A percentile compares a stretch with the other conserved stretches of the same genome.
These are phyloP conservation scores for Phoenicopterus ruber DNA, from an alignment of 2,113 vertebrate species.

Conservation along the genomic window DNA sequence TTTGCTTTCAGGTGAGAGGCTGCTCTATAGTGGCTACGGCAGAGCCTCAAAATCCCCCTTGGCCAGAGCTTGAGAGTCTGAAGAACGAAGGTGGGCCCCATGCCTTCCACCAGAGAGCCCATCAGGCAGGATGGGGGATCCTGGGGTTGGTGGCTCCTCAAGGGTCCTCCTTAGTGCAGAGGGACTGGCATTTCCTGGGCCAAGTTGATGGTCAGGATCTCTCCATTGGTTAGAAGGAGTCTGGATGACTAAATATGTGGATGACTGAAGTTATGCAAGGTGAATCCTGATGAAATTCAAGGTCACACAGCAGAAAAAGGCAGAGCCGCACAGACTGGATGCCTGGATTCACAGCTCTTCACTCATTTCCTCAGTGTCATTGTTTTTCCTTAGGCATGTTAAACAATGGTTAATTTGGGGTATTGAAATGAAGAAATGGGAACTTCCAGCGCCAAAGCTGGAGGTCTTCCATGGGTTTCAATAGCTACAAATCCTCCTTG, in stretches of 20 bases:
- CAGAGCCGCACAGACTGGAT: neutral
- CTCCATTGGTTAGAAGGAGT: neutral
- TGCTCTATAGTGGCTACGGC: neutral
- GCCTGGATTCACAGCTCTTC: neutral
- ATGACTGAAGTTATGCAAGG: neutral
- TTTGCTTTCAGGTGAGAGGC: neutral
- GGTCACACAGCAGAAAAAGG: neutral
- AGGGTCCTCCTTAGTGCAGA: neutral
- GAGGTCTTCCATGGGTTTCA: conserved; percentile 22
- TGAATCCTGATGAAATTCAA: neutral
- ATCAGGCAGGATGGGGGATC: neutral
- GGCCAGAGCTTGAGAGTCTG: neutral
- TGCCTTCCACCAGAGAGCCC: neutral
- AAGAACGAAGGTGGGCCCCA: neutral
- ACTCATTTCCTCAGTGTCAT: neutral
- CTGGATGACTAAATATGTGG: neutral
- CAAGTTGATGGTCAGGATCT: neutral
- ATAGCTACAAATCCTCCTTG: neutral
- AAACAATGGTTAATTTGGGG: conserved; percentile 20
- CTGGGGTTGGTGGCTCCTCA: neutral
- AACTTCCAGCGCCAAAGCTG: neutral
- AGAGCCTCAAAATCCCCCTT: neutral
- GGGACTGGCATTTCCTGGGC: neutral
- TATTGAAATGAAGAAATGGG: conserved; percentile 16
- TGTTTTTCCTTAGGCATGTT: neutral